Percentiles rank a stretch among this genome's conserved stretches.
Conservation (phyloP, 1,140 invertebrate species). For the Phocides pigmalion region DNA sequence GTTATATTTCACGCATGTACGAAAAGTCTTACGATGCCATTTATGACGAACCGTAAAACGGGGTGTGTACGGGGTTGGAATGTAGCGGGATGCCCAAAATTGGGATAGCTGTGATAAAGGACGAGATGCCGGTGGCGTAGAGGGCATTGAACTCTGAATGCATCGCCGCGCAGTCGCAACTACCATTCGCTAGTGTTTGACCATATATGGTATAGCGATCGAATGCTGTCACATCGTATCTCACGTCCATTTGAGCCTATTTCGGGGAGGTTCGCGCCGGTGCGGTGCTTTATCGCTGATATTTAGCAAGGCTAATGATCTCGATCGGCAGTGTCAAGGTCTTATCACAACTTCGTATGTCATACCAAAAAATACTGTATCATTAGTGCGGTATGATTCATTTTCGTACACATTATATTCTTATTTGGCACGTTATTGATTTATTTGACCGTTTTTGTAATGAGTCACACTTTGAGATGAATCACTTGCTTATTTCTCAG, state of each 20-base stretch:
- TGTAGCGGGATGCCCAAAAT: conserved; percentile 22
- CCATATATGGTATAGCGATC: conserved; percentile 78
- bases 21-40: conserved; percentile 73
- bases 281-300: conserved; percentile 22
- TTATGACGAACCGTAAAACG: conserved; percentile 56
- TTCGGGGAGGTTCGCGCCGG: conserved; percentile 52
- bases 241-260: conserved; percentile 66
- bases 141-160: conserved; percentile 74
- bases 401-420: conserved; percentile 23
- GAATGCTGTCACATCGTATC: conserved; percentile 39
- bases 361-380: conserved; percentile 15
- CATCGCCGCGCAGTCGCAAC: conserved; percentile 74
- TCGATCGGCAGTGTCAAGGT: conserved; percentile 27
- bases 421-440: conserved; percentile 31
- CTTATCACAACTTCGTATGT: conserved; percentile 11
- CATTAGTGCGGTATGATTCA: conserved; percentile 24
- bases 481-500: conserved; percentile 20
- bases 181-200: conserved; percentile 53
- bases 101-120: conserved; percentile 35
- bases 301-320: conserved; percentile 27
- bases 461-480: conserved; percentile 26
- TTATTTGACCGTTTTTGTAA: conserved; percentile 25
- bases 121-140: conserved; percentile 38
- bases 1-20: conserved; percentile 77
- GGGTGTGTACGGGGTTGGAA: conserved; percentile 30